Evolutionary conservation across 2,113 vertebrate species (phyloP), one percentile per base, ranked within the genome.

Genomic region (Notarius quadriscutis): DNA sequence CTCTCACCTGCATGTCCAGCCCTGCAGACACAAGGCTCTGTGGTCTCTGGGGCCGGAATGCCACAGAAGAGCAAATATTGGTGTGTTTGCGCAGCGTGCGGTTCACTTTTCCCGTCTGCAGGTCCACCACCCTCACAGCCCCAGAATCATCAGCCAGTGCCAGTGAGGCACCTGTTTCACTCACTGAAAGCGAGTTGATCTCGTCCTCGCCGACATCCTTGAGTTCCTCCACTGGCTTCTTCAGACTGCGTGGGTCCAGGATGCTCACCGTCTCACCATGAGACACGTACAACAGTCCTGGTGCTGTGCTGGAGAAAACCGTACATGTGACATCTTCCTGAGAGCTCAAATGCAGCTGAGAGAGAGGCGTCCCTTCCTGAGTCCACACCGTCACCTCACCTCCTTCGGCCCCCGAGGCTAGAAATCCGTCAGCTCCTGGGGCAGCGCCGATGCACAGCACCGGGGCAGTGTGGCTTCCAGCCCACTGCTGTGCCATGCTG

Each of bases 1-100:
- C n/a, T 27, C 71, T 74, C 60, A 99, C 98, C 97, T 99, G 97
- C 98, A 99, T 99, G 95, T 99, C 98, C 80, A 99, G 95, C 58
- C 98, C 98, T 74, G 96, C 97, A 62, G 98, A 99, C 81, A 99
- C 90, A 58, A 99, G 94, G 92, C 97, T 98, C 51, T 97, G 97
- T 72, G 98, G 97, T 65, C 97, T 93, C 74, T 96, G 96, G 57
- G 98, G 97, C 27, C 97, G 94, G 92, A 99, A 99, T 77, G 94
- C 95, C 79, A 98, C 96, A 1, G 97, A 97, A 4, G 98, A 97
- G 92, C 98, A 99, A 93, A 99, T 99, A 91, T 99, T 99, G 17
- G 96, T 96, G 93, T 99, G 98, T 89, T 95, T 96, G 86, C 95
- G 96, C 34, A 99, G 91, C 60, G 96, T 96, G 85, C 97, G 94